Conservation (phyloP, 2,113 vertebrate genomes). For the Amazona guildingii region DNA sequence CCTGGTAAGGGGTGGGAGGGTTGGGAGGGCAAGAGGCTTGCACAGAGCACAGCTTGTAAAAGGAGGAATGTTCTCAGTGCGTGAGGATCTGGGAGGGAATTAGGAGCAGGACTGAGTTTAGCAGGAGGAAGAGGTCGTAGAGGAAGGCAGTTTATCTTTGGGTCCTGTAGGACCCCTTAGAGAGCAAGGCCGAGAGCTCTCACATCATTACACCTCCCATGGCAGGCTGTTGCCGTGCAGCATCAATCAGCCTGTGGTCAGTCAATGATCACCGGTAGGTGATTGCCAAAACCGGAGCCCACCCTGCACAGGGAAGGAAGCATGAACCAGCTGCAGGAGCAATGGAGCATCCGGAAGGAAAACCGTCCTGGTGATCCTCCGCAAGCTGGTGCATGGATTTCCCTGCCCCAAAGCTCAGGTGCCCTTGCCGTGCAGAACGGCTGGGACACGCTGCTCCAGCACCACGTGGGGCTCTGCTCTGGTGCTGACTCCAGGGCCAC, state of each 20-base stretch:
- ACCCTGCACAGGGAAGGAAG: background rate
- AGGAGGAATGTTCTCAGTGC: background rate
- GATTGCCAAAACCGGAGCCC: background rate
- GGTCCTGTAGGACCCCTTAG: background rate
- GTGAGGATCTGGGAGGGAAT: background rate
- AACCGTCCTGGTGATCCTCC: rapidly evolving
- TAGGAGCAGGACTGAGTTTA: background rate
- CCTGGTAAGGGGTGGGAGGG: background rate
- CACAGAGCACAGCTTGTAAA: background rate
- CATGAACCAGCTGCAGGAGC: background rate
- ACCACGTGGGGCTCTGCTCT: background rate
- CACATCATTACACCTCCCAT: background rate
- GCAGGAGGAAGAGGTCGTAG: background rate
- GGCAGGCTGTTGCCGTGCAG: background rate
- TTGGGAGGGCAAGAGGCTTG: background rate
- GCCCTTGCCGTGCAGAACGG: background rate
- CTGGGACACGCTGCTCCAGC: background rate
- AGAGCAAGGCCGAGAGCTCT: background rate
- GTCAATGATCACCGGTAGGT: background rate
- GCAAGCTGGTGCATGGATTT: rapidly evolving
- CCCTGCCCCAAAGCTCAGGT: background rate
- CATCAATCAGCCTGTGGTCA: rapidly evolving
- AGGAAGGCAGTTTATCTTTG: background rate
- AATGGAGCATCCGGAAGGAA: background rate
- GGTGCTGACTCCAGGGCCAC: background rate